These are phyloP conservation scores for Phymorhynchus buccinoides DNA, from an alignment of 1,140 invertebrate species.

Conservation along the genomic window DNA sequence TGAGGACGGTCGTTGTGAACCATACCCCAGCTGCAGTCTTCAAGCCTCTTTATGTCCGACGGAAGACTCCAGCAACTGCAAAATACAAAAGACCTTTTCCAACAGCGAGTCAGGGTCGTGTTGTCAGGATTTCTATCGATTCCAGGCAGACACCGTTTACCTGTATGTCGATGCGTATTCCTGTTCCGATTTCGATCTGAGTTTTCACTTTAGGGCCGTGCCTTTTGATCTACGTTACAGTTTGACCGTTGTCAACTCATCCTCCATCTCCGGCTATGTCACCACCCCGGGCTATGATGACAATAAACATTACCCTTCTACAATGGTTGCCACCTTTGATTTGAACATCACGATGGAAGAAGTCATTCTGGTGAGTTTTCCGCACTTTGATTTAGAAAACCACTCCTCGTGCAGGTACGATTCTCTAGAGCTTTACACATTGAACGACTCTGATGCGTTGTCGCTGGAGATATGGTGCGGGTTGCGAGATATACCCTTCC, in stretches of 20 bases:
- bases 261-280: slow-evolving; percentile 22
- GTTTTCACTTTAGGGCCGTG: background rate
- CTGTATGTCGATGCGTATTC: background rate
- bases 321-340: background rate
- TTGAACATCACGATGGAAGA: background rate
- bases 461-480: background rate
- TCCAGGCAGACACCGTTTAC: background rate
- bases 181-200: background rate
- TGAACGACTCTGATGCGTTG: background rate
- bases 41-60: background rate
- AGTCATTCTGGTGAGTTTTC: slow-evolving; percentile 8
- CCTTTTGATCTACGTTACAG: background rate
- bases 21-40: background rate
- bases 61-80: background rate
- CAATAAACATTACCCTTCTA: background rate
- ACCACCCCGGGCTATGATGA: slow-evolving; percentile 21
- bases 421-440: background rate
- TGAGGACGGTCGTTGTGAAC: background rate
- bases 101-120: background rate
- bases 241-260: slow-evolving; percentile 7
- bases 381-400: background rate
- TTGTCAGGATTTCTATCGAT: background rate
- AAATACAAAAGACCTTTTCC: background rate
- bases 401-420: background rate
- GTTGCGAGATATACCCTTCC: background rate